phyloP scores from a whole-genome alignment of 2,113 vertebrate species.

The Caranx ignobilis region DNA sequence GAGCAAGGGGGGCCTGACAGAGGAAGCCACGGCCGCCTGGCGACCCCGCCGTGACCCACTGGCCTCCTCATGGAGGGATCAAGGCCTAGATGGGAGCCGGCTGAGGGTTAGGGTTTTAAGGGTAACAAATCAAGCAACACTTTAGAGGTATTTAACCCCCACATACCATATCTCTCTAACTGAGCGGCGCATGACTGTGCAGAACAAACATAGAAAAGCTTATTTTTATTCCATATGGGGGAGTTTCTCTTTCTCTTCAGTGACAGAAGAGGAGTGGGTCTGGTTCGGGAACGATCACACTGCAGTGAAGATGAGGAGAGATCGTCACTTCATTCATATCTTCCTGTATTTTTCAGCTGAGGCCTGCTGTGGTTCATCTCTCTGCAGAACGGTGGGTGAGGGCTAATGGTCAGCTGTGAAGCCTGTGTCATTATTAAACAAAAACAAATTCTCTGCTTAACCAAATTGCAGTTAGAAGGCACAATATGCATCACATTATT shows the following conservation, averaged over 20 bases:
- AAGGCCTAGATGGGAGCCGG: conserved; percentile 80
- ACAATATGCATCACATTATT: conserved; percentile 11
- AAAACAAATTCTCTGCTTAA: neutral
- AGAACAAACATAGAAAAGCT: conserved; percentile 51
- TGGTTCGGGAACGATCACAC: neutral
- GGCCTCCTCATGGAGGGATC: conserved; percentile 81
- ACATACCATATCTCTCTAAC: conserved; percentile 65
- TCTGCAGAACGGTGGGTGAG: neutral
- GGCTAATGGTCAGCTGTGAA: neutral
- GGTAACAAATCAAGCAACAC: conserved; percentile 86
- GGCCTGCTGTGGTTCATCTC: conserved; percentile 4
- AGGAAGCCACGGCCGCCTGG: conserved; percentile 85
- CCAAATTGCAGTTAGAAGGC: neutral
- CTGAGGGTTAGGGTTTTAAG: conserved; percentile 84
- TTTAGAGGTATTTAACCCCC: conserved; percentile 81
- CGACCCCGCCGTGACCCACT: conserved; percentile 85
- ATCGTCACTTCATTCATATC: conserved; percentile 29
- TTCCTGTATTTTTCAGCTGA: conserved; percentile 25
- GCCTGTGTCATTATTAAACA: neutral
- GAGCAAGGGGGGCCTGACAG: conserved; percentile 71
- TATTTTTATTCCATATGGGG: conserved; percentile 51
- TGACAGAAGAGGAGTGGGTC: neutral
- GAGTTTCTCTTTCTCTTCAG: conserved; percentile 11
- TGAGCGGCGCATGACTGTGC: conserved; percentile 46
- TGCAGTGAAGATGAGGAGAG: neutral